Evolutionary conservation across 1,140 invertebrate species (phyloP).

Genomic region (Cardiocondyla obscurior): DNA sequence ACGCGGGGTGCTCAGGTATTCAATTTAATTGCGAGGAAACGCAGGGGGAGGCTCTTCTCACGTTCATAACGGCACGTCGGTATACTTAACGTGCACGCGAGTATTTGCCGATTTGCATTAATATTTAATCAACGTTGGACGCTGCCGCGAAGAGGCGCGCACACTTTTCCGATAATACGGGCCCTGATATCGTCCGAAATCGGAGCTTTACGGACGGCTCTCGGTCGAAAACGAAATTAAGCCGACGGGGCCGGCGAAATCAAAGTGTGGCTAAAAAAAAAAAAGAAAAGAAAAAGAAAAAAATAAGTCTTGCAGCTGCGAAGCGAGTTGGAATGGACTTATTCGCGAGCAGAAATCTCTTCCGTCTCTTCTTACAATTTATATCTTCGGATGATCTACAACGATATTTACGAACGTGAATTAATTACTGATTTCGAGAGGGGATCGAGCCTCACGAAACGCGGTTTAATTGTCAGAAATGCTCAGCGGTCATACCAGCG

Average conservation of each 20-base stretch:
- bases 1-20: not conserved
- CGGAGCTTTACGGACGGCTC: slow-evolving; percentile 37
- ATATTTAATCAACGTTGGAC: slow-evolving; percentile 56
- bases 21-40: slow-evolving; percentile 10
- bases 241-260: slow-evolving; percentile 43
- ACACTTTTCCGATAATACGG: slow-evolving; percentile 58
- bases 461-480: not conserved
- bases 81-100: slow-evolving; percentile 47
- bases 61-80: slow-evolving; percentile 48
- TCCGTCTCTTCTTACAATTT: not conserved
- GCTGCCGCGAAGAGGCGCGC: slow-evolving; percentile 4
- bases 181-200: slow-evolving; percentile 8
- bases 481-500: not conserved
- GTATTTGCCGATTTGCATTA: slow-evolving; percentile 68
- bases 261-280: slow-evolving; percentile 56
- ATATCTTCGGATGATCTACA: not conserved
- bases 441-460: not conserved
- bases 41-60: not conserved
- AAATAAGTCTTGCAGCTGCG: slow-evolving; percentile 35
- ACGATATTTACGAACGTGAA: not conserved
- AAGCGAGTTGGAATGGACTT: slow-evolving; percentile 9
- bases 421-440: not conserved
- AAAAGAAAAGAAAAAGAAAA: too few relatives aligned
- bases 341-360: slow-evolving; percentile 8
- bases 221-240: slow-evolving; percentile 23